Percentiles rank a stretch among this genome's conserved stretches.
Conservation (phyloP, 2,797 vertebrate species). For the Megaceryle alcyon region DNA sequence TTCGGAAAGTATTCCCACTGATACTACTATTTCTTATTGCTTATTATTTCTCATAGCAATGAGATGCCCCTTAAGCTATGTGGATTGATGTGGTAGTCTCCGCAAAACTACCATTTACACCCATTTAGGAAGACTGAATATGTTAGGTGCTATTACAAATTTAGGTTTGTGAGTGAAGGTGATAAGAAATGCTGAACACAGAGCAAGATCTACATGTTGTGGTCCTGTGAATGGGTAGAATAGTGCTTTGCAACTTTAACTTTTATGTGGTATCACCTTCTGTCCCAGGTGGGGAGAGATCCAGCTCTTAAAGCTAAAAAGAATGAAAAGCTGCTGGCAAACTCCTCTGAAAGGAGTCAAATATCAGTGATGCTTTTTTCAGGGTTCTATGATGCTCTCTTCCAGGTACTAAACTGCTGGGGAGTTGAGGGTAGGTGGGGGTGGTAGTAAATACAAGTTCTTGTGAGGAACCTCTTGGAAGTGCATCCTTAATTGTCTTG, state of each 20-base stretch:
- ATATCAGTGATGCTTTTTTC: not conserved
- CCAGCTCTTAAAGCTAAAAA: not conserved
- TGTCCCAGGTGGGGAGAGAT: not conserved
- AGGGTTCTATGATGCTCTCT: not conserved
- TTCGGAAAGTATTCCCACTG: not conserved
- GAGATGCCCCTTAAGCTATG: not conserved
- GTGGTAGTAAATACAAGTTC: not conserved
- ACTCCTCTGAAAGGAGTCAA: not conserved
- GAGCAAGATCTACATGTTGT: fast-evolving
- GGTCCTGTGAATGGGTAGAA: not conserved
- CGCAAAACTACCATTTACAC: not conserved
- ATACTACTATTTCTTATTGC: not conserved
- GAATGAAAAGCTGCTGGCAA: not conserved
- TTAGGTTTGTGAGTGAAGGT: not conserved
- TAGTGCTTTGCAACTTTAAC: not conserved
- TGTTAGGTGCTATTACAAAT: not conserved
- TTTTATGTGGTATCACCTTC: not conserved
- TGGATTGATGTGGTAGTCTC: not conserved
- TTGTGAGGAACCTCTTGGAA: not conserved
- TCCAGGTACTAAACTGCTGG: not conserved
- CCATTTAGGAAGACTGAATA: not conserved
- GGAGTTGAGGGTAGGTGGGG: no score
- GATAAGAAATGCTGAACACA: not conserved
- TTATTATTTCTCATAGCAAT: not conserved
- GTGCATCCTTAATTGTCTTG: not conserved